Percentiles rank a stretch among this genome's conserved stretches.
Conservation (phyloP, 2,888 invertebrate genomes). For the Lasioglossum morio region DNA sequence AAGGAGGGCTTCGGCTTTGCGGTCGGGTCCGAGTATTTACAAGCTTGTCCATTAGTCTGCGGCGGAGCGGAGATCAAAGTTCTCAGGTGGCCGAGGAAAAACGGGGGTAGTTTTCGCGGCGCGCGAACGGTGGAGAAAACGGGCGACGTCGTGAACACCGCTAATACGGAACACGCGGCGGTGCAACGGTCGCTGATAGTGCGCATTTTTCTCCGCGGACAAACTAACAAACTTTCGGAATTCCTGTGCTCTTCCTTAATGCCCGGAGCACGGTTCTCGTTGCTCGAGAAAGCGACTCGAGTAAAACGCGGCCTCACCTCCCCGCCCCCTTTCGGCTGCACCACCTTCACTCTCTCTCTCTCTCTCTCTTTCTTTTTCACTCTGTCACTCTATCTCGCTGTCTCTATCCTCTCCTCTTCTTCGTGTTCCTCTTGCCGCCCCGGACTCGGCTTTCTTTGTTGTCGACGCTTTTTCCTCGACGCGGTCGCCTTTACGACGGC, state of each 20-base stretch:
- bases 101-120: background rate
- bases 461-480: constrained; percentile 42
- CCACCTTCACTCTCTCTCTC: no score
- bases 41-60: background rate
- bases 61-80: constrained; percentile 2
- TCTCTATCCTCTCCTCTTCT: background rate
- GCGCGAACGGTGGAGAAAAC: background rate
- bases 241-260: constrained; percentile 55
- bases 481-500: constrained; percentile 45
- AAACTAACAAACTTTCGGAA: constrained; percentile 68
- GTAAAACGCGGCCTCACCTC: constrained; percentile 42
- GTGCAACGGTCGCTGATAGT: constrained; percentile 29
- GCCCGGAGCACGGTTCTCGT: constrained; percentile 33
- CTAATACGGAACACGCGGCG: background rate
- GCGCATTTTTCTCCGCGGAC: constrained; percentile 59
- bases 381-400: background rate
- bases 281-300: constrained; percentile 38
- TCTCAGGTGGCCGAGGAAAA: background rate
- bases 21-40: background rate
- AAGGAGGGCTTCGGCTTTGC: constrained; percentile 9
- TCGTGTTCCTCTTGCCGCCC: background rate
- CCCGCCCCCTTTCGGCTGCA: constrained; percentile 10
- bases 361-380: background rate
- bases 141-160: background rate
- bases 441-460: constrained; percentile 20